Conservation (phyloP, 2,113 vertebrate genomes). For the Triplophysa dalaica region DNA sequence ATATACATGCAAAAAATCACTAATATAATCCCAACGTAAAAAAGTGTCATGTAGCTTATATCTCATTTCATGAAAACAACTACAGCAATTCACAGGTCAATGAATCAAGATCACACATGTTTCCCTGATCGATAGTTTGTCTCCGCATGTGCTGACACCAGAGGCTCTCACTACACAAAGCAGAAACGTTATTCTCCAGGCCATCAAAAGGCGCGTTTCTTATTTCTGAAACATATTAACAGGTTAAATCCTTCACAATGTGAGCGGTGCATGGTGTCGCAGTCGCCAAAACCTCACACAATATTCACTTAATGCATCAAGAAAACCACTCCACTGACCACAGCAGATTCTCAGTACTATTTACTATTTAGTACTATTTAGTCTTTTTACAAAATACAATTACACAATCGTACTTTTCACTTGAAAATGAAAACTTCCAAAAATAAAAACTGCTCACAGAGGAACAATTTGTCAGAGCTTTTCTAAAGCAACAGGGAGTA, state of each 20-base stretch:
- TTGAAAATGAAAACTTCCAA: neutral
- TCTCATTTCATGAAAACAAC: neutral
- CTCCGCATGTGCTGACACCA: no score
- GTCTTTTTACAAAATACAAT: neutral
- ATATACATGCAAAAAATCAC: slow-evolving; percentile 64
- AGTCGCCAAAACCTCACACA: no score
- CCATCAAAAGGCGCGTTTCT: no score
- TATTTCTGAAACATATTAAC: no score
- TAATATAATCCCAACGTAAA: neutral
- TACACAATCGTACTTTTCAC: neutral
- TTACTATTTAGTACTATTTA: neutral
- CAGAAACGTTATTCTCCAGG: no score
- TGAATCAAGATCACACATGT: neutral
- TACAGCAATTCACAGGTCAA: neutral
- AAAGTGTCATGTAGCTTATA: neutral
- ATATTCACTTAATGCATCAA: no score
- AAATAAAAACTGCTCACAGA: neutral
- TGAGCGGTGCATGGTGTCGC: no score
- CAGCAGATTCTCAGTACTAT: neutral
- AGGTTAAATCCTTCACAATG: no score
- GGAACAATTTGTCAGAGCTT: neutral
- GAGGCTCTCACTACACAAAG: no score
- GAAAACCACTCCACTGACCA: neutral
- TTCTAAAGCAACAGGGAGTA: neutral
- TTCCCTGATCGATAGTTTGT: no score